Evolutionary conservation across 2,888 invertebrate genomes (phyloP).

Genomic region (Drosophila antonietae): DNA sequence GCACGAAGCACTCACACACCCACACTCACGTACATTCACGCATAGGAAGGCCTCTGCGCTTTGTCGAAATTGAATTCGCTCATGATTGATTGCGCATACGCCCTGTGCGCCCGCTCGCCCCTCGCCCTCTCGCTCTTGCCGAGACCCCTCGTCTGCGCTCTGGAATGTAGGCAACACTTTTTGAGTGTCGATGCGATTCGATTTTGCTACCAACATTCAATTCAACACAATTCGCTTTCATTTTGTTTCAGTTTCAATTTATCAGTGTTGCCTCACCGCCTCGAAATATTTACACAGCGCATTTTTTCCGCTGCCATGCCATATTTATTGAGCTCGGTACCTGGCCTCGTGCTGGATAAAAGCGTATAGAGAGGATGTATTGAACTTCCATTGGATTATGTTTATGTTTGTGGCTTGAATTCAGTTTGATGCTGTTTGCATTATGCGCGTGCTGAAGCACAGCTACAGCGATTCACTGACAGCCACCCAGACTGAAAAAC

Average conservation of each 20-base stretch:
- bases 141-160: neutral
- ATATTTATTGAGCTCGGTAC: slow-evolving; percentile 13
- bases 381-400: slow-evolving; percentile 59
- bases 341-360: neutral
- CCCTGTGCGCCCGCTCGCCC: slow-evolving; percentile 39
- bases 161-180: slow-evolving; percentile 57
- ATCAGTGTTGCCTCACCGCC: slow-evolving; percentile 49
- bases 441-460: slow-evolving; percentile 42
- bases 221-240: slow-evolving; percentile 53
- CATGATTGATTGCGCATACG: slow-evolving; percentile 75
- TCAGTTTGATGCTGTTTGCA: slow-evolving; percentile 53
- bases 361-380: slow-evolving; percentile 23
- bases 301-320: slow-evolving; percentile 24
- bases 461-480: slow-evolving; percentile 13
- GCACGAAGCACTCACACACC: neutral
- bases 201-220: slow-evolving; percentile 31
- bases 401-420: slow-evolving; percentile 40
- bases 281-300: slow-evolving; percentile 41
- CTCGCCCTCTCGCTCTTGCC: neutral
- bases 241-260: slow-evolving; percentile 73
- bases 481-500: slow-evolving; percentile 9
- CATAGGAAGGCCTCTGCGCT: slow-evolving; percentile 44
- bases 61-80: slow-evolving; percentile 73
- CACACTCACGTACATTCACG: slow-evolving; percentile 10
- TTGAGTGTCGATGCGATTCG: slow-evolving; percentile 17